Evolutionary conservation across 2,797 vertebrate species (phyloP), one percentile per base, ranked within the genome.

Genomic region (Oryzias dopingdopingensis): DNA sequence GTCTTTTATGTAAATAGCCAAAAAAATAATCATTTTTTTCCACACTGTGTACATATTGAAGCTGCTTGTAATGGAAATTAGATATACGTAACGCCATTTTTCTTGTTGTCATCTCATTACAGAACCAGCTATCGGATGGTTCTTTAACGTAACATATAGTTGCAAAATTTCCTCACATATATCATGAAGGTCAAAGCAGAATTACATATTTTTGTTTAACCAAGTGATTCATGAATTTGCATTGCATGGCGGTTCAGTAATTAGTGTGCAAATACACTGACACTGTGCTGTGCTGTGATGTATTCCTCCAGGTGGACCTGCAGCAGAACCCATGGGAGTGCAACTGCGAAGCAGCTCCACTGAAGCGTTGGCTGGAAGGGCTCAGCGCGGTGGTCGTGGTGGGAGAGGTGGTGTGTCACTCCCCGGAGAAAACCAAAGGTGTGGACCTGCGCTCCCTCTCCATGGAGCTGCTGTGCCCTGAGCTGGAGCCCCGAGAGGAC

Each of bases 321-420:
- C 96, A 97, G 77, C 96, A 98, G 86, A 99, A 99, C 85, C 97
- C 95, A 0, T 99, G 97, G 97, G 95, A 97, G 88, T 99, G 97
- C 77, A 94, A 92, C 0, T 99, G 97, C 60, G 92, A 95, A 48
- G 96, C 96, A 49, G 91, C 96, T 72, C 94, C 94, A 1, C 89
- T 99, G 43, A 97, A 98, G 90, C 94, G 95, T 74, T 99, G 97
- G 97, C 93, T 98, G 67, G 96, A 99, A 74, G 94, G 95, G 23
- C 90, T 95, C 45, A 95, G 92, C 18, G 91, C 94, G 1, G 94
- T 96, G 0, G 95, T 99, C 32, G 94, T 98, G 72, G 89, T 97
- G 67, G 96, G 96, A 0, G 96, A 99, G 88, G 94, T 99, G 51
- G 92, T 96, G 43, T 99, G 97, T 0, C 96, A 99, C 42, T 96